Evolutionary conservation across 2,888 invertebrate species (phyloP), one percentile per base, ranked within the genome.

Genomic region (Ischnura elegans): DNA sequence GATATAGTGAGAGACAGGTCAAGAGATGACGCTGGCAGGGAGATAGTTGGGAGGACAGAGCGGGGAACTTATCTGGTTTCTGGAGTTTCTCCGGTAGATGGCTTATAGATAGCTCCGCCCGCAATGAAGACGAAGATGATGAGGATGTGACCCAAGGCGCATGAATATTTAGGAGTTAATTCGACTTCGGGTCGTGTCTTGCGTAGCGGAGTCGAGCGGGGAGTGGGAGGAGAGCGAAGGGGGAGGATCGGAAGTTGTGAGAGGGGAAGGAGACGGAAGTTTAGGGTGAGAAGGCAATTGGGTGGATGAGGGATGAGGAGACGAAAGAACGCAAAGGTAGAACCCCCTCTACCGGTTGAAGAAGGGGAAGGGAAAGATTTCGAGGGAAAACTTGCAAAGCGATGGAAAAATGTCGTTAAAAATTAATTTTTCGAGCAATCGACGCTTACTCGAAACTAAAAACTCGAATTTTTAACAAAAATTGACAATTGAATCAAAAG

Each of bases 91-190:
- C 90, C 90, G 55, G 90, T 90, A 90, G 90, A 90, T 90, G 90
- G 90, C 90, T 90, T 90, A 90, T 90, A 90, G 90, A 90, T 90
- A 45, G 90, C 90, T 90, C 29, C 61, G 61, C 47, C 90, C 61
- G 90, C 90, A 90, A 90, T 90, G 90, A 66, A 90, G n/a, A n/a
- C n/a, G 90, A 90, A 45, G 90, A 90, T 90, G 90, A 90, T 90
- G 90, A 90, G 90, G 90, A 90, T 90, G 90, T 61, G 90, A 55
- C 46, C 86, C 94, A 86, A 76, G 93, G 94, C 94, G 85, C 94
- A 94, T 94, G 94, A 94, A 94, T 94, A 94, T 94, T 94, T 94
- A 94, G 94, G 93, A 94, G 94, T 94, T 94, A 94, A 94, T 94
- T 94, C 94, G 90, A 90, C 90, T 90, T 61, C 61, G 90, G 43